Evolutionary conservation across 2,113 vertebrate genomes (phyloP).

Genomic region (Mystacornis crossleyi): DNA sequence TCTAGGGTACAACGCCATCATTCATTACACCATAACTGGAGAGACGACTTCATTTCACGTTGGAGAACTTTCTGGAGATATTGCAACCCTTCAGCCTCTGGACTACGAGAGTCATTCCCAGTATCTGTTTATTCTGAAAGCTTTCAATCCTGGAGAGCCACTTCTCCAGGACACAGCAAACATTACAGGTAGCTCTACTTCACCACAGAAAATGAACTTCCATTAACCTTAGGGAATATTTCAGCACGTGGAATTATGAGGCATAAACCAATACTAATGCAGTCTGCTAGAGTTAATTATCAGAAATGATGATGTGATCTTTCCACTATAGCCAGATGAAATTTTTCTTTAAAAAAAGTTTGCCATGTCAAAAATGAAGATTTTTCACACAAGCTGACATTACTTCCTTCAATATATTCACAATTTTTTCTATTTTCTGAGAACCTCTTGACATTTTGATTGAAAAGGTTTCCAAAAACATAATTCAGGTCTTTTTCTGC

Average conservation of each 20-base stretch:
- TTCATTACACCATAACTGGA: constrained; percentile 45
- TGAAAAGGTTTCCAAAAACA: not conserved
- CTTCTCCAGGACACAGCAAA: constrained; percentile 12
- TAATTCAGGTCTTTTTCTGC: not conserved
- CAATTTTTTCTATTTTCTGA: not conserved
- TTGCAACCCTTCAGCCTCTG: constrained; percentile 40
- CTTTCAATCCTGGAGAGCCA: constrained; percentile 46
- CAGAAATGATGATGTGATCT: not conserved
- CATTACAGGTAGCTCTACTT: constrained; percentile 52
- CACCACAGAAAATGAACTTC: not conserved
- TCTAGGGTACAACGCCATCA: constrained; percentile 45
- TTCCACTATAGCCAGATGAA: not conserved
- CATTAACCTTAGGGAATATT: not conserved
- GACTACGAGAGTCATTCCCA: constrained; percentile 49
- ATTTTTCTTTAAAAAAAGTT: not conserved
- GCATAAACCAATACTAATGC: not conserved
- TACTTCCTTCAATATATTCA: not conserved
- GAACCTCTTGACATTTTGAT: not conserved
- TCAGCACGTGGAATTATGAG: not conserved
- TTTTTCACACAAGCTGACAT: not conserved
- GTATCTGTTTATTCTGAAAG: constrained; percentile 28
- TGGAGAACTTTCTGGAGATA: constrained; percentile 56
- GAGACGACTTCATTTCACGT: not conserved
- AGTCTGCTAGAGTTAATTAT: not conserved
- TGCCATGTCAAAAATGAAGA: not conserved